These are phyloP conservation scores for Leucophenga montana DNA, from an alignment of 2,888 invertebrate species.

Conservation along the genomic window DNA sequence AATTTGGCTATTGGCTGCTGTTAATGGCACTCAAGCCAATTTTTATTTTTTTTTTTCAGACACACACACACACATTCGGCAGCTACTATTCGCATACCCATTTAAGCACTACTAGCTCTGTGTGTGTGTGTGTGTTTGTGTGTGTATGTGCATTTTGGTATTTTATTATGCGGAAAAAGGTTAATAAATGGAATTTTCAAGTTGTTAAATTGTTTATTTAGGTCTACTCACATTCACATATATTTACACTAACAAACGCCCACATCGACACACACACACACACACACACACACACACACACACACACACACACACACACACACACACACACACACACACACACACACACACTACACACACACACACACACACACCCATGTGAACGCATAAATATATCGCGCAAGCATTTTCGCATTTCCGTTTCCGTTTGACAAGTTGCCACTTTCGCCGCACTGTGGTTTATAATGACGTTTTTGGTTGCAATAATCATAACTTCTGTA, in stretches of 20 bases:
- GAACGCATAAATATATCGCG: constrained; percentile 8
- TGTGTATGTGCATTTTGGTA: constrained; percentile 41
- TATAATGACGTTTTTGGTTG: too few species aligned
- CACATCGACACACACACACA: too few species aligned
- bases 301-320: too few species aligned
- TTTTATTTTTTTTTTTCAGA: too few species aligned
- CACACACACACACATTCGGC: not conserved
- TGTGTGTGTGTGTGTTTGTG: constrained; percentile 28
- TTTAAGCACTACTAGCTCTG: too few species aligned
- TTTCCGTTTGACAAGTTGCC: constrained; percentile 38
- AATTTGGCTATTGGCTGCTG: constrained; percentile 26
- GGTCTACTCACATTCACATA: constrained; percentile 38
- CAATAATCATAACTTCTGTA: too few species aligned
- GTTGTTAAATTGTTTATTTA: constrained; percentile 62
- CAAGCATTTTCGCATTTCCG: constrained; percentile 45
- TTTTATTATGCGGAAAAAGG: constrained; percentile 60
- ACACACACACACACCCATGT: too few species aligned
- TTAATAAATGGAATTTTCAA: constrained; percentile 61
- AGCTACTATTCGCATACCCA: not conserved
- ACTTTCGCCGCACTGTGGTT: too few species aligned
- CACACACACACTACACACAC: too few species aligned
- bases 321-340: constrained; percentile 13
- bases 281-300: too few species aligned
- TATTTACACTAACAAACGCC: too few species aligned
- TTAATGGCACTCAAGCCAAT: constrained; percentile 2